Base-by-base conservation (phyloP, 2,888 invertebrate genomes). In the Ectobius pallidus region DNA sequence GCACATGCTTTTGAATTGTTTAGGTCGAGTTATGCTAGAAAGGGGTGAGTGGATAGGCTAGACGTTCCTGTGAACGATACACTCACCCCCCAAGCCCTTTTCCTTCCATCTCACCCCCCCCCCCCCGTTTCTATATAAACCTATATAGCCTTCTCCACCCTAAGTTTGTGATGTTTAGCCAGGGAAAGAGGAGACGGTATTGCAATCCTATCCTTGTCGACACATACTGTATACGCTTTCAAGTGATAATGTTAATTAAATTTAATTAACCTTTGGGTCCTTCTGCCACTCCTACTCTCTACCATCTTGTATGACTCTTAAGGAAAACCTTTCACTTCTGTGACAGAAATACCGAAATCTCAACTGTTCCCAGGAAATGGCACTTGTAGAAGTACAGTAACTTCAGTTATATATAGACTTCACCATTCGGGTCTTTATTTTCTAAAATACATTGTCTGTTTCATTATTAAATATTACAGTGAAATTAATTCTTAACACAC, bases 221-320 rank as follows among this genome's bases (percentile, higher is more conserved):
- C 65, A 65, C 46, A 65, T 65, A 65, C 65, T 63, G 42, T 42
- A 42, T 63, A 63, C 20, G 63, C 63, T 63, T 63, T 63, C 63
- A 63, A 65, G 65, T 65, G 65, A 42, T 71, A 72, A 69, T 74
- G 74, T 74, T 74, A 74, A 74, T 74, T 74, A 74, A 74, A 74
- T 74, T 72, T 72, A 74, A 74, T 74, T 74, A 74, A 74, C 72
- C 72, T 74, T 58, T 30, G 55, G 46, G 46, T 27, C 42, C 58
- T 69, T 52, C 39, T 63, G 20, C 39, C 14, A 11, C n/a, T n/a
- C n/a, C n/a, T n/a, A n/a, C n/a, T 16, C 65, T 65, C 22, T n/a
- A 25, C 25, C 44, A 44, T 58, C 39, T 62, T 39, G 65, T 44
- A 44, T 44, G 65, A 44, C 72, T 69, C 61, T 61, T 73, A 69